Base-by-base conservation (phyloP, 1,140 invertebrate species). In the Hesperophylax magnus region DNA sequence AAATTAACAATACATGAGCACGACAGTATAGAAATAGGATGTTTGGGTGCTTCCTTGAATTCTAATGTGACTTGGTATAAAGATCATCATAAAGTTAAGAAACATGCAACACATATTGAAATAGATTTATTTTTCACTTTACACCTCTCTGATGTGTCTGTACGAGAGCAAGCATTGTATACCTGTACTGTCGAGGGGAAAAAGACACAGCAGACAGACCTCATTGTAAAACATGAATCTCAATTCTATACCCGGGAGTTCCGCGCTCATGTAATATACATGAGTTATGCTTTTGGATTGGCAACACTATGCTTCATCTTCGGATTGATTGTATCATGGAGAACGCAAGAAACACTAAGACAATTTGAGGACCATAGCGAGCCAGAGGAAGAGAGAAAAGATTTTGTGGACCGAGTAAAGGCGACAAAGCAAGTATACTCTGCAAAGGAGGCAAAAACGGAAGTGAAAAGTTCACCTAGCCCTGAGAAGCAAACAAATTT, bases 1-100 rank as follows among this genome's bases (percentile, higher is more conserved):
- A 20, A 79, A 65, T 60, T 65, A 22, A 69, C 18, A 58, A 39
- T 58, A 76, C 11, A 72, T 2, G 56, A 34, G 56, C 61, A 67
- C 15, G 54, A 74, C 5, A 56, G 53, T 47, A 53, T 81, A 18
- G 65, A 39, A 8, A 77, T 69, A 8, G 61, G 18, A 14, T 81
- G 79, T 34, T 34, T 61, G n/a, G 24, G 67, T 54, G 60, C 79
- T 11, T 53, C 72, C 31, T 75, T 77, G 14, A 77, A 77, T 22
- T 77, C 79, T 14, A 77, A 81, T 69, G 31, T 81, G 14, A 65
- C 72, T 15, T 81, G 79, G 79, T 74, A 60, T 72, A 80, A 80
- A 80, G 52, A 61, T 52, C 65, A 20, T 11, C 11, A 47, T 3
- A 20, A 14, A 24, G 6, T 65, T 17, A 52, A 52, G 20, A 71